These are phyloP conservation scores for Ernsta delagoae DNA, from an alignment of 2,888 invertebrate species.

Conservation along the genomic window DNA sequence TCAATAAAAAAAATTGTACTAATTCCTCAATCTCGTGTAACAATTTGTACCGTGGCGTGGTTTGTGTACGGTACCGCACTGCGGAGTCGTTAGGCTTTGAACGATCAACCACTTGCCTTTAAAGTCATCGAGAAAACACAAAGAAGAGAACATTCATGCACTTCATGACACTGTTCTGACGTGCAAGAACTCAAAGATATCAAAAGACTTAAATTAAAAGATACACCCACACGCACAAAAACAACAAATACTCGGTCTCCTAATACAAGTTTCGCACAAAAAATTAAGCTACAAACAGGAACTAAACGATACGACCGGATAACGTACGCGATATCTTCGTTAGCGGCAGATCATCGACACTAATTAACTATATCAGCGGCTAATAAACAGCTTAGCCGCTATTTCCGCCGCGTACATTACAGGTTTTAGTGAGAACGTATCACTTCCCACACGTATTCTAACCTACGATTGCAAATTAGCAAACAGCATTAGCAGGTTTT, in stretches of 20 bases:
- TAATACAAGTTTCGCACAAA: no score
- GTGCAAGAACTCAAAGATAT: no score
- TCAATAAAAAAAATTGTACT: no score
- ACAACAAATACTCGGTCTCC: no score
- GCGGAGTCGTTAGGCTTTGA: slow-evolving; percentile 9
- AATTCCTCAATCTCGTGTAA: no score
- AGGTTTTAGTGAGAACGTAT: slow-evolving; percentile 37
- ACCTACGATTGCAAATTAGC: slow-evolving; percentile 1
- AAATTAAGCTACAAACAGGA: not conserved
- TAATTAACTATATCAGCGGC: slow-evolving; percentile 28
- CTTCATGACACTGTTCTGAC: no score
- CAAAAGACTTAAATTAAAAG: no score
- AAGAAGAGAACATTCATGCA: not conserved
- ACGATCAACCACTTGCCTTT: not conserved
- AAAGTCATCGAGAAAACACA: not conserved
- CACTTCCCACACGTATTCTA: slow-evolving; percentile 23
- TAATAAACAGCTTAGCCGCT: slow-evolving; percentile 34
- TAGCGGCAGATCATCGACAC: slow-evolving; percentile 18
- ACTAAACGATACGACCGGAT: slow-evolving; percentile 18
- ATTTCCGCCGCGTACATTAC: slow-evolving; percentile 35
- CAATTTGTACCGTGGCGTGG: slow-evolving; percentile 10
- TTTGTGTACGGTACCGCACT: slow-evolving; percentile 5
- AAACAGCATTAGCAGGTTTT: not conserved
- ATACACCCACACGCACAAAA: no score
- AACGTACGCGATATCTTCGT: slow-evolving; percentile 23